Conservation (phyloP, 2,113 vertebrate genomes). For the Poecilia latipinna region DNA sequence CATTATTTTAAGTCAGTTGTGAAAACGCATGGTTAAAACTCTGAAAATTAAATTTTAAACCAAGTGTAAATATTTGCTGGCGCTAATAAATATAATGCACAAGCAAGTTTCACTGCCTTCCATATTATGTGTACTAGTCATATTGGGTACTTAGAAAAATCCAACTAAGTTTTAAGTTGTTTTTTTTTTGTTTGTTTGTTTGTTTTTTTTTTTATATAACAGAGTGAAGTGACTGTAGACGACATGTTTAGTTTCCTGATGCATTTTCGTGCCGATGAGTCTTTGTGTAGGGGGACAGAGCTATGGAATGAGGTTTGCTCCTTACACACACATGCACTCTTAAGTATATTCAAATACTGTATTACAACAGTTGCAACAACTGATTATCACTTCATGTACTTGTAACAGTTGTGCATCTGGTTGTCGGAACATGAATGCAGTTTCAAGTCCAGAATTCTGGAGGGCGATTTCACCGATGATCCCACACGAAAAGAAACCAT, state of each 20-base stretch:
- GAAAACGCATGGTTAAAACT: not conserved
- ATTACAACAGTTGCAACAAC: not conserved
- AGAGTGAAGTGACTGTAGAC: constrained; percentile 85
- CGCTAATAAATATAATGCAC: not conserved
- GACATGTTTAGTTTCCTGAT: constrained; percentile 87
- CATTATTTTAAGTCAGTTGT: not conserved
- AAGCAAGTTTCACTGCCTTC: not conserved
- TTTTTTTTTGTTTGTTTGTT: not conserved
- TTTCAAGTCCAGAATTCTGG: constrained; percentile 70
- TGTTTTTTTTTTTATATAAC: not conserved
- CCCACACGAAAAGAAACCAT: constrained; percentile 39
- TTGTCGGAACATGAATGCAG: constrained; percentile 79
- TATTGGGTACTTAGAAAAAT: too few species aligned
- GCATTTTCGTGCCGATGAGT: constrained; percentile 88
- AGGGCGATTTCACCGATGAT: constrained; percentile 3
- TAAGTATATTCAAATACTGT: not conserved
- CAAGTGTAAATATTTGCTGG: not conserved
- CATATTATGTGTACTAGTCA: too few species aligned
- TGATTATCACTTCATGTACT: not conserved
- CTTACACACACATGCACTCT: not conserved
- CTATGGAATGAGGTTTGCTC: constrained; percentile 87
- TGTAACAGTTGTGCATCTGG: constrained; percentile 87
- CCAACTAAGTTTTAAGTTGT: too few species aligned
- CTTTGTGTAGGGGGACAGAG: constrained; percentile 84
- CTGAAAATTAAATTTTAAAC: not conserved